Evolutionary conservation across 2,113 vertebrate genomes (phyloP).

Genomic region (Gnathonemus longibarbis): DNA sequence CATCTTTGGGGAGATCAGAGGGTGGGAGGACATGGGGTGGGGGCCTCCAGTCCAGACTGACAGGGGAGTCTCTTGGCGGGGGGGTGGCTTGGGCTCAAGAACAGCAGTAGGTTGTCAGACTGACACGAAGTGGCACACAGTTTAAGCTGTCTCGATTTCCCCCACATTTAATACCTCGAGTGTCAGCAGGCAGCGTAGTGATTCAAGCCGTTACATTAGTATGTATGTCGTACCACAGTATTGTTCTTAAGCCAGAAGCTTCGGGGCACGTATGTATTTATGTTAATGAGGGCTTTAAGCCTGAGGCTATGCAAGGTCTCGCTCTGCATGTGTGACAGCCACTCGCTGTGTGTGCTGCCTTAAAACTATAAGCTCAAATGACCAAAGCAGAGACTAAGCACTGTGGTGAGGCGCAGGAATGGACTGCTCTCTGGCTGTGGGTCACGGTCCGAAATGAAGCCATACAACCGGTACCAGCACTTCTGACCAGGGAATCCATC

Average conservation of each 20-base stretch:
- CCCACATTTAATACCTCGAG: background rate
- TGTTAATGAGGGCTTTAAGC: background rate
- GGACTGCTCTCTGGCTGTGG: background rate
- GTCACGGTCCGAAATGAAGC: background rate
- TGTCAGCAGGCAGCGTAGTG: background rate
- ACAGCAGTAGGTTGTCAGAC: background rate
- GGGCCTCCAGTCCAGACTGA: background rate
- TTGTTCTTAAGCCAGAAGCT: background rate
- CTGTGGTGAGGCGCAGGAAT: background rate
- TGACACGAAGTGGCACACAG: background rate
- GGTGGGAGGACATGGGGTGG: background rate
- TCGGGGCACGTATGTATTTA: background rate
- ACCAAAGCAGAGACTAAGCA: background rate
- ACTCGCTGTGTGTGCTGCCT: background rate
- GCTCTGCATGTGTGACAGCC: background rate
- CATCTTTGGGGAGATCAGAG: background rate
- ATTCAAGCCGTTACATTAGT: background rate
- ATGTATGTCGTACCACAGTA: background rate
- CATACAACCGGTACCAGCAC: background rate
- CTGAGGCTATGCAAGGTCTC: background rate
- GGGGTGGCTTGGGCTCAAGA: background rate
- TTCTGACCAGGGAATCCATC: background rate
- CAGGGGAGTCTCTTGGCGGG: background rate
- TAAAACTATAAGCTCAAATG: background rate
- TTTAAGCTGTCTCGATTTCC: background rate